Conservation (phyloP, 2,888 invertebrate genomes). For the Amitus sp. region DNA sequence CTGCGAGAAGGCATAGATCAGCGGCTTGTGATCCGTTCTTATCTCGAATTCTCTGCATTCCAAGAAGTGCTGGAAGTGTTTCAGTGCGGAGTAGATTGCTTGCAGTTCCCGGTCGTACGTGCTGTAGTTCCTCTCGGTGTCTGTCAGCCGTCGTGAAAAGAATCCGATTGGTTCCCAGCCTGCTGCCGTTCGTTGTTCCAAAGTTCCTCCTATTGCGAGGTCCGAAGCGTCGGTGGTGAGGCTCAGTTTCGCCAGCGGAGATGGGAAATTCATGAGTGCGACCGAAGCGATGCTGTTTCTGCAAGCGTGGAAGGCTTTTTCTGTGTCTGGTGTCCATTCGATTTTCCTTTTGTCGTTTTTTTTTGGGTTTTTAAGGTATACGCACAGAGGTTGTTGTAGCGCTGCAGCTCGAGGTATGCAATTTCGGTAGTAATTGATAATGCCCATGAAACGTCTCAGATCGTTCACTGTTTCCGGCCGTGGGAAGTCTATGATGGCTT, state of each 20-base stretch:
- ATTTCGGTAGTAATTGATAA: not conserved
- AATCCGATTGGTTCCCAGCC: not conserved
- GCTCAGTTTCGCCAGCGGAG: not conserved
- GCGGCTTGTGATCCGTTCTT: constrained; percentile 32
- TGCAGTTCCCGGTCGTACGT: constrained; percentile 41
- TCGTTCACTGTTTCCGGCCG: not conserved
- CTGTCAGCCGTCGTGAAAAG: not conserved
- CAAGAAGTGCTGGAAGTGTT: constrained; percentile 30
- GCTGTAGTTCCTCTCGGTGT: constrained; percentile 26
- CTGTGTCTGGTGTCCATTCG: not conserved
- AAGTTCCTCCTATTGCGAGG: not conserved
- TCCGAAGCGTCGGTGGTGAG: too few relatives aligned
- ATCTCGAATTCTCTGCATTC: constrained; percentile 11
- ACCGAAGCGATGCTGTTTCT: not conserved
- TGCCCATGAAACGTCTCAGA: not conserved
- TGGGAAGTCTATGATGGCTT: not conserved
- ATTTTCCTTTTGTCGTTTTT: not conserved
- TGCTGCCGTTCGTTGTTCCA: not conserved
- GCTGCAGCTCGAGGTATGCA: not conserved
- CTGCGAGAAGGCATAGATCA: constrained; percentile 10
- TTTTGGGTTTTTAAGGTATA: not conserved
- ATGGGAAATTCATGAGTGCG: not conserved
- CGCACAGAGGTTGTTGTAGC: not conserved
- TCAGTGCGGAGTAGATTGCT: constrained; percentile 33
- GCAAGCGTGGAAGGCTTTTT: not conserved